phyloP scores from a whole-genome alignment of 2,888 invertebrate genomes.

The Dendrolimus pini region DNA sequence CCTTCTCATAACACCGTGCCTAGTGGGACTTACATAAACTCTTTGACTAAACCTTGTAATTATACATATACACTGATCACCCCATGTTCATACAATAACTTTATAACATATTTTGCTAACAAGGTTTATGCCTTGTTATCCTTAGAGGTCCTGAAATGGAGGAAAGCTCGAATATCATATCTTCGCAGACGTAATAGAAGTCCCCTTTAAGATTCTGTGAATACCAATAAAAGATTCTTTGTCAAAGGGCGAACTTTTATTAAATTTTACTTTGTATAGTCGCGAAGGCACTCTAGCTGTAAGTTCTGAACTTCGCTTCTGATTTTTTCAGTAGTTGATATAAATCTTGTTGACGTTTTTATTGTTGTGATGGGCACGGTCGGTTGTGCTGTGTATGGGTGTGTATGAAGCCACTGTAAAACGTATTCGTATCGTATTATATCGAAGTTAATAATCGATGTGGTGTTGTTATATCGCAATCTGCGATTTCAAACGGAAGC shows the following conservation, averaged over 20 bases:
- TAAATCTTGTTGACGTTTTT: neutral
- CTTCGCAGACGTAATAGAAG: neutral
- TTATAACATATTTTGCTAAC: no score
- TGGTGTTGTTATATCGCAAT: conserved; percentile 22
- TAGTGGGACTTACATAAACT: conserved; percentile 7
- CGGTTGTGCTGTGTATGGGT: neutral
- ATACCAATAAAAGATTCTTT: neutral
- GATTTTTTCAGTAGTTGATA: neutral
- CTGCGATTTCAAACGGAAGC: conserved; percentile 16
- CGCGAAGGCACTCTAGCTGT: neutral
- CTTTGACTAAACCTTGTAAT: neutral
- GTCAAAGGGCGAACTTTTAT: neutral
- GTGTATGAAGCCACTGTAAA: conserved; percentile 7
- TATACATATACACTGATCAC: neutral
- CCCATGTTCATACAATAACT: no score
- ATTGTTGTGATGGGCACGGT: neutral
- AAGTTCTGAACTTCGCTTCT: neutral
- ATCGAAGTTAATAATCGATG: conserved; percentile 32
- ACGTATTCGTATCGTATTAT: conserved; percentile 27
- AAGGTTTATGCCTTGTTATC: no score
- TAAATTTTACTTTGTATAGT: neutral
- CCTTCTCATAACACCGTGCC: conserved; percentile 17
- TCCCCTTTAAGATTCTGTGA: neutral
- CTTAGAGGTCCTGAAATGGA: no score
- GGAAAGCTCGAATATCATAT: neutral